Evolutionary conservation across 2,797 vertebrate genomes (phyloP).

Genomic region (Syngnathus rostellatus): DNA sequence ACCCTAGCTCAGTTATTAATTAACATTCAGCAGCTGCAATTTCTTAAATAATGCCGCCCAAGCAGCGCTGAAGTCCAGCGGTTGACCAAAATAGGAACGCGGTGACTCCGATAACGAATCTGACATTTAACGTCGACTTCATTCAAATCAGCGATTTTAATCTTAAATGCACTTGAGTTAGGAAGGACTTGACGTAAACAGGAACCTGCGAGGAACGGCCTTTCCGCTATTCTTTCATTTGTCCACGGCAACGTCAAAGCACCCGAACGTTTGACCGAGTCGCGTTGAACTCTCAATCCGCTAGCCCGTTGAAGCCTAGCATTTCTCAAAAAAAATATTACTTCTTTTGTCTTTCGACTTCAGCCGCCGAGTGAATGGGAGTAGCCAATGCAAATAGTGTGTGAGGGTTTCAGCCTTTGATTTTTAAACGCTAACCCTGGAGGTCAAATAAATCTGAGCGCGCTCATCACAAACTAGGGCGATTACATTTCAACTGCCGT

Average conservation of each 20-base stretch:
- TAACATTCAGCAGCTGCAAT: too few species aligned
- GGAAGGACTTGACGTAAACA: conserved; percentile 25
- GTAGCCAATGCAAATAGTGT: conserved; percentile 40
- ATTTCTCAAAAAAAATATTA: conserved; percentile 18
- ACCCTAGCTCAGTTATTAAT: too few species aligned
- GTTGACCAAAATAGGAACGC: too few species aligned
- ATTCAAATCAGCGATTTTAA: too few species aligned
- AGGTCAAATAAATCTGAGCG: conserved; percentile 23
- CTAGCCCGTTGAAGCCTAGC: conserved; percentile 37
- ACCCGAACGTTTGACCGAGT: conserved; percentile 43
- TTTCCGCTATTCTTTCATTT: conserved; percentile 58
- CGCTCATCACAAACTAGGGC: too few species aligned
- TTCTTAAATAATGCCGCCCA: too few species aligned
- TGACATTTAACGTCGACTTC: too few species aligned
- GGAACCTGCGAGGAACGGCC: conserved; percentile 44
- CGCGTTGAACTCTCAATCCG: conserved; percentile 42
- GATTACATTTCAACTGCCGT: background rate
- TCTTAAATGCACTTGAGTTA: conserved; percentile 27
- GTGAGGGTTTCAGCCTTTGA: background rate
- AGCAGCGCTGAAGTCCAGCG: too few species aligned
- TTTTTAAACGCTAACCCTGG: conserved; percentile 28
- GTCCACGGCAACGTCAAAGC: conserved; percentile 43
- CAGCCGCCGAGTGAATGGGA: conserved; percentile 33
- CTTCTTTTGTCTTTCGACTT: conserved; percentile 49
- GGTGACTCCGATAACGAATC: too few species aligned